phyloP scores from a whole-genome alignment of 1,140 invertebrate species.

The Anagrus nilaparvatae region DNA sequence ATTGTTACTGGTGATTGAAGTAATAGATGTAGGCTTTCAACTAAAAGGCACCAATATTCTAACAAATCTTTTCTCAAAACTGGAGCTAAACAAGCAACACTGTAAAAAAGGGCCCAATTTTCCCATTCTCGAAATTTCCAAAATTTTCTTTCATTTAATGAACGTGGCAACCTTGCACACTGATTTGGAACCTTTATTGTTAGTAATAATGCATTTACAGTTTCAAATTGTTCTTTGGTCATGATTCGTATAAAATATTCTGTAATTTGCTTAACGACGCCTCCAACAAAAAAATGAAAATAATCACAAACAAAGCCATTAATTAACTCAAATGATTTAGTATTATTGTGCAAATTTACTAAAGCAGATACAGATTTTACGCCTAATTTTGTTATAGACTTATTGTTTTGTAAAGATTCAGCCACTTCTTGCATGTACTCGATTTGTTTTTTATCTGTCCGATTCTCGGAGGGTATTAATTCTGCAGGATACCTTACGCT shows the following conservation, averaged over 20 bases:
- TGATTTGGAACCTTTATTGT: background rate
- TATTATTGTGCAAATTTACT: background rate
- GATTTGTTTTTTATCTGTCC: too few relatives aligned
- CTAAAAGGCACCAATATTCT: conserved; percentile 1
- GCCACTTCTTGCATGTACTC: too few relatives aligned
- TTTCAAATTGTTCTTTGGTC: background rate
- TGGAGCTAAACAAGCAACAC: background rate
- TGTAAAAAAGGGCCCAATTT: conserved; percentile 5
- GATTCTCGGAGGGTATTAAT: too few relatives aligned
- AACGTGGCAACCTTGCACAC: background rate
- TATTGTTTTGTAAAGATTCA: too few relatives aligned
- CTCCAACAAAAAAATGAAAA: background rate
- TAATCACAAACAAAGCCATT: background rate
- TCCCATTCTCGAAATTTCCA: conserved; percentile 6
- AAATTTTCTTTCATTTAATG: background rate
- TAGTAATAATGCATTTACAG: background rate
- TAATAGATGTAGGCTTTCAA: conserved; percentile 3
- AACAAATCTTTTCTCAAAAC: background rate
- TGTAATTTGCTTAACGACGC: background rate
- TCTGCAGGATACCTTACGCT: conserved; percentile 4
- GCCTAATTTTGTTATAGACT: too few relatives aligned
- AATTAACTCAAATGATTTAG: background rate
- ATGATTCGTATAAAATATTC: background rate
- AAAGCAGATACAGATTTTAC: background rate
- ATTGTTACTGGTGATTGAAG: background rate